Evolutionary conservation across 2,113 vertebrate species (phyloP), one percentile per base, ranked within the genome.

Genomic region (Pantherophis guttatus): DNA sequence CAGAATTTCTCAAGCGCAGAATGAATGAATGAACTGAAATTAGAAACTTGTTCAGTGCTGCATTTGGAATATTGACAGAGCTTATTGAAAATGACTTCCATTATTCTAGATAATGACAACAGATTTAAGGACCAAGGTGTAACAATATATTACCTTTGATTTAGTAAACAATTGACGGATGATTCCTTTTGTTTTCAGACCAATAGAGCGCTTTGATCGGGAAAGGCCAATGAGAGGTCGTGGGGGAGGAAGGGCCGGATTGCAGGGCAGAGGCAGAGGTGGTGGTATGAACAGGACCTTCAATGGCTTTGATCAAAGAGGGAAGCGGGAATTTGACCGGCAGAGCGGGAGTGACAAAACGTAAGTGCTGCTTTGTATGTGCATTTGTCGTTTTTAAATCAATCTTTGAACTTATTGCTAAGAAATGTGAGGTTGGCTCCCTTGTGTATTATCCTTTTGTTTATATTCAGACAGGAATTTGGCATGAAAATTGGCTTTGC

Each of bases 271-370:
- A 97, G 98, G 98, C 95, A 97, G 97, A 96, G 97, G 98, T 53
- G 95, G 96, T 87, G 97, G 95, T 8, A 96, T 97, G 91, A 94
- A 93, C 3, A 98, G 98, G 96, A 97, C 95, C 92, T 95, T 95
- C 0, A 97, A 98, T 90, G 95, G 96, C 93, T 98, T 98, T 95
- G 98, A 98, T 96, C 97, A 93, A 53, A 98, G 98, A 96, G 98
- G 98, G 92, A 99, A 98, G 94, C 88, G 96, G 54, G 98, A 98
- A 88, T 98, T 97, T 95, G 98, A 99, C 94, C 97, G 98, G 87
- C 98, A 98, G 55, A 98, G 97, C 92, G 98, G 96, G 33, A 98
- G 93, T 93, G 97, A 97, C 86, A 96, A 98, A 97, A 97, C 1
- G 98, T 98, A 97, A 98, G 98, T 97, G 50, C 91, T 95, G 48